Evolutionary conservation across 2,113 vertebrate species (phyloP).

Genomic region (Lophius piscatorius): DNA sequence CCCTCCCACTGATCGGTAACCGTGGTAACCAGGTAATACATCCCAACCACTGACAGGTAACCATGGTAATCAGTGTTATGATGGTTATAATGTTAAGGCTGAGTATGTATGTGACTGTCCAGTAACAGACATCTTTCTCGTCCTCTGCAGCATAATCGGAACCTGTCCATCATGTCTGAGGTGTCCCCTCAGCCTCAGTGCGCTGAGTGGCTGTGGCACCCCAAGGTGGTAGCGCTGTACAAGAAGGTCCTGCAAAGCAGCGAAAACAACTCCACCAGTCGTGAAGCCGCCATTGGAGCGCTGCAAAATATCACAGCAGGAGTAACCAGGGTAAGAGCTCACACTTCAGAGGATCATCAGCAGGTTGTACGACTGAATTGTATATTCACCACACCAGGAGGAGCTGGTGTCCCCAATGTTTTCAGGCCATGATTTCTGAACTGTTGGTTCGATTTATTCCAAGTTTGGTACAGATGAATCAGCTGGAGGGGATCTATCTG

Average conservation of each 20-base stretch:
- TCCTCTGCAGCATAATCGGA: slow-evolving; percentile 79
- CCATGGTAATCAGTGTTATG: no score
- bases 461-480: no score
- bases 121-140: background rate
- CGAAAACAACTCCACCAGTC: slow-evolving; percentile 82
- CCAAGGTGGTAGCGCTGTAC: slow-evolving; percentile 88
- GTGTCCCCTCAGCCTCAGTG: slow-evolving; percentile 90
- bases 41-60: no score
- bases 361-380: no score
- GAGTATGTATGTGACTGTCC: background rate
- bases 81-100: no score
- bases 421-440: no score
- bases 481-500: no score
- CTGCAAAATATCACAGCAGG: slow-evolving; percentile 95
- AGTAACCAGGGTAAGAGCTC: slow-evolving; percentile 84
- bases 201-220: slow-evolving; percentile 96
- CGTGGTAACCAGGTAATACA: no score
- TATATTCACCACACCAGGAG: no score
- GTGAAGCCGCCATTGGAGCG: slow-evolving; percentile 88
- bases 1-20: no score
- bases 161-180: slow-evolving; percentile 86
- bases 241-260: slow-evolving; percentile 87
- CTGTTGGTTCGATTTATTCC: no score
- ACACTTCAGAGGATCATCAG: background rate
- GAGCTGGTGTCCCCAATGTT: no score